phyloP scores from a whole-genome alignment of 1,140 invertebrate species.

The Sitophilus oryzae region DNA sequence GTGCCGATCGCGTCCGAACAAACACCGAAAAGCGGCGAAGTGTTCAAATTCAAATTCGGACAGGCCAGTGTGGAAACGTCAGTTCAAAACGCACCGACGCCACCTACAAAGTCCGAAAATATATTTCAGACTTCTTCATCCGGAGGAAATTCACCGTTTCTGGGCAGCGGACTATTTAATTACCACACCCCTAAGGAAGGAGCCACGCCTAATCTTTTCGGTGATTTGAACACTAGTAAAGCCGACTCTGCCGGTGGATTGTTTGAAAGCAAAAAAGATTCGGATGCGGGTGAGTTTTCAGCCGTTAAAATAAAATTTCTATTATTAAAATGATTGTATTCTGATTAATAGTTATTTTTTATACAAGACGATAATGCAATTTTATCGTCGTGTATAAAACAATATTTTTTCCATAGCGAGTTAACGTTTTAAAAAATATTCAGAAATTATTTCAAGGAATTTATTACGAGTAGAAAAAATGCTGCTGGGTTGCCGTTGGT shows the following conservation, averaged over 20 bases:
- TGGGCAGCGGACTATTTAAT: not conserved
- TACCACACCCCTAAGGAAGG: constrained; percentile 11
- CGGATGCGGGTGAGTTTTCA: not conserved
- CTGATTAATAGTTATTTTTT: no score
- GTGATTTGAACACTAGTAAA: not conserved
- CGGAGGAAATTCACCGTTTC: not conserved
- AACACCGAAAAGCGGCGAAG: not conserved
- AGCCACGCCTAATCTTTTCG: constrained; percentile 7
- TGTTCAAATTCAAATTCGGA: not conserved
- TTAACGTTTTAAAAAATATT: no score
- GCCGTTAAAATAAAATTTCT: no score
- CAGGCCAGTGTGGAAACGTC: not conserved
- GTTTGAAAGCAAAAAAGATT: not conserved
- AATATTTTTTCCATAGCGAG: no score
- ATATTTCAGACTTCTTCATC: not conserved
- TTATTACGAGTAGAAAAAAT: no score
- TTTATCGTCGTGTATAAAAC: no score
- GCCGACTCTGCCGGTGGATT: not conserved
- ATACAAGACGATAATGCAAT: no score
- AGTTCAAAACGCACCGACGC: not conserved
- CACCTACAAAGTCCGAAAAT: not conserved
- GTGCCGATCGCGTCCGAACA: not conserved
- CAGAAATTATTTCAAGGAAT: no score
- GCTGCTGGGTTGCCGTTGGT: no score
- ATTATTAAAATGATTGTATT: no score